phyloP scores from a whole-genome alignment of 1,140 invertebrate genomes.

The Bombyx mori region DNA sequence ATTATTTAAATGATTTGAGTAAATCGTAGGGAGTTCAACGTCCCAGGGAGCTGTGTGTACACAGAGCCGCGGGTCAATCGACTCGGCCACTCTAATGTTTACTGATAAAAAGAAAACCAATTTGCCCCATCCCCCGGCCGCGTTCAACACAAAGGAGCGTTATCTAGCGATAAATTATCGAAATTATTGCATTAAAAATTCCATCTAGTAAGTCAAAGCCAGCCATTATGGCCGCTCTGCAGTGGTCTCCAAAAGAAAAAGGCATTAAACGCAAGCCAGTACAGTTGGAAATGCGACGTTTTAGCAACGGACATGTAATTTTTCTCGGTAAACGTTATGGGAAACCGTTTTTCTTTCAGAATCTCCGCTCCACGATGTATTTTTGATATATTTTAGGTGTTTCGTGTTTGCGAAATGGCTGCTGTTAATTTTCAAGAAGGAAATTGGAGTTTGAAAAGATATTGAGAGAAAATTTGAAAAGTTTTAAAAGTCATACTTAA shows the following conservation, averaged over 20 bases:
- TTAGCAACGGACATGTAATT: slow-evolving; percentile 14
- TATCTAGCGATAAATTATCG: slow-evolving; percentile 75
- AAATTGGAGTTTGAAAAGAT: not conserved
- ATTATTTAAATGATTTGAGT: too few species aligned
- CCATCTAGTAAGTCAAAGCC: slow-evolving; percentile 76
- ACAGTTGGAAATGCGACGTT: slow-evolving; percentile 3
- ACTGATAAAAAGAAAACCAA: slow-evolving; percentile 51
- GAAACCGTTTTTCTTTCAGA: slow-evolving; percentile 28
- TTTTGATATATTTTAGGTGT: slow-evolving; percentile 21
- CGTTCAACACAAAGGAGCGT: slow-evolving; percentile 46
- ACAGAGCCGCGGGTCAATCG: slow-evolving; percentile 32
- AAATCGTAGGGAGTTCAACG: too few species aligned
- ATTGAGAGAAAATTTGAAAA: not conserved
- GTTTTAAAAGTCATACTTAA: too few species aligned
- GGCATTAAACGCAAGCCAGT: not conserved
- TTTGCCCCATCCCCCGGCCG: slow-evolving; percentile 26
- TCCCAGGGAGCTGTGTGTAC: slow-evolving; percentile 6
- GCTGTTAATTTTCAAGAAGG: not conserved
- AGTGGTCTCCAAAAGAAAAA: not conserved
- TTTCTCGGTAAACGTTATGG: slow-evolving; percentile 31
- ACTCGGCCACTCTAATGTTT: slow-evolving; percentile 34
- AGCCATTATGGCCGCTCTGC: slow-evolving; percentile 53
- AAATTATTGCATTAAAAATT: slow-evolving; percentile 80
- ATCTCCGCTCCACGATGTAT: slow-evolving; percentile 3
- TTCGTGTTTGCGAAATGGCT: slow-evolving; percentile 2